These are phyloP conservation scores for Limenitis camilla DNA, from an alignment of 2,888 invertebrate species.

Conservation along the genomic window DNA sequence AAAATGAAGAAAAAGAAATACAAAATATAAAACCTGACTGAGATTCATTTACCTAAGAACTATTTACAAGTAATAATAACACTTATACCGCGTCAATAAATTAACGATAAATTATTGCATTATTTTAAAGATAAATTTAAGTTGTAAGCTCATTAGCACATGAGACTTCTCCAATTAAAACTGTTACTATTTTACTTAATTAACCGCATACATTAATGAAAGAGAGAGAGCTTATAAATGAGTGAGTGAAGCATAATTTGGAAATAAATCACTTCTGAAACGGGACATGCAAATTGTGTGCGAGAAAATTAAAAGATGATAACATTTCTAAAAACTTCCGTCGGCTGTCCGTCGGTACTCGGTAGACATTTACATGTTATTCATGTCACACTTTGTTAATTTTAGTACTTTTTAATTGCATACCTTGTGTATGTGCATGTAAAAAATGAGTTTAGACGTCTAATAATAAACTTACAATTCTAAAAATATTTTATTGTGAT, in stretches of 20 bases:
- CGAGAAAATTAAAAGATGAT: conserved; percentile 68
- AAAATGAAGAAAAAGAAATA: no score
- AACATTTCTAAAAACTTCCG: conserved; percentile 66
- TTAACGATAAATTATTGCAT: background rate
- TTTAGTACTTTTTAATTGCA: conserved; percentile 19
- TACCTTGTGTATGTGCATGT: background rate
- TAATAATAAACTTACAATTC: background rate
- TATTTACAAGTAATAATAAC: background rate
- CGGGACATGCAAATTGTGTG: conserved; percentile 69
- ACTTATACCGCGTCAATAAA: background rate
- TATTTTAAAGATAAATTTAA: conserved; percentile 1
- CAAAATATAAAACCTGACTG: no score
- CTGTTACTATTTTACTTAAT: conserved; percentile 33
- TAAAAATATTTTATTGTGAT: no score
- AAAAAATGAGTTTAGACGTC: background rate
- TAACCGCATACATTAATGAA: conserved; percentile 50
- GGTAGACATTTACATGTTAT: conserved; percentile 33
- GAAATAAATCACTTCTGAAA: conserved; percentile 65
- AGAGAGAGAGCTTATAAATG: conserved; percentile 57
- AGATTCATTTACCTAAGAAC: no score
- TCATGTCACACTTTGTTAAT: conserved; percentile 29
- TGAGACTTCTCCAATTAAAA: conserved; percentile 25
- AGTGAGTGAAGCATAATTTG: conserved; percentile 60
- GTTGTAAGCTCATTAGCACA: conserved; percentile 15
- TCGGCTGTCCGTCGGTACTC: conserved; percentile 34